Evolutionary conservation across 2,888 invertebrate species (phyloP).

Genomic region (Diaphora mendica): DNA sequence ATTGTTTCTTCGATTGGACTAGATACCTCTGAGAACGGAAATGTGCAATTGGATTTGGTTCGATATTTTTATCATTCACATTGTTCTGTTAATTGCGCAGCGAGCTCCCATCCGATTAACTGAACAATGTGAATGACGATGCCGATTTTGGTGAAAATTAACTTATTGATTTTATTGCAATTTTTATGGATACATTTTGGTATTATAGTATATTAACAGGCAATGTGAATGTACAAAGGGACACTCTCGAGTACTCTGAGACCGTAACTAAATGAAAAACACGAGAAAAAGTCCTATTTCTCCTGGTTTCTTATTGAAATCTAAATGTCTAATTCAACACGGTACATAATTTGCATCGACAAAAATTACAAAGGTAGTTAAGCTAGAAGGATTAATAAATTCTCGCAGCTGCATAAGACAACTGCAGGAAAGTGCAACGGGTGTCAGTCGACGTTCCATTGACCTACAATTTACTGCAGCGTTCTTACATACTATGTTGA

Average conservation of each 20-base stretch:
- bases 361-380: conserved; percentile 9
- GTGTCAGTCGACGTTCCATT: conserved; percentile 71
- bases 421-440: conserved; percentile 76
- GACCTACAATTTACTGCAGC: conserved; percentile 73
- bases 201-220: too few species aligned
- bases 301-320: neutral
- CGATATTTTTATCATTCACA: conserved; percentile 40
- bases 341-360: conserved; percentile 5
- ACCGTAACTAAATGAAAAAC: too few species aligned
- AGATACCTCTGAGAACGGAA: conserved; percentile 65
- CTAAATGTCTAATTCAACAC: neutral
- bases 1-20: conserved; percentile 63
- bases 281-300: too few species aligned
- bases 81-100: conserved; percentile 38
- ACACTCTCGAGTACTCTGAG: too few species aligned
- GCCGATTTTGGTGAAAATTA: neutral
- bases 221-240: too few species aligned
- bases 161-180: neutral
- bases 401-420: conserved; percentile 71
- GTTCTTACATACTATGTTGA: conserved; percentile 66
- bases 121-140: conserved; percentile 16
- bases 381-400: conserved; percentile 41
- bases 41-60: conserved; percentile 60
- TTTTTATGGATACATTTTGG: neutral
- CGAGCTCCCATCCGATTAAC: conserved; percentile 21